Evolutionary conservation across 2,113 vertebrate genomes (phyloP).

Genomic region (Otus sunia): DNA sequence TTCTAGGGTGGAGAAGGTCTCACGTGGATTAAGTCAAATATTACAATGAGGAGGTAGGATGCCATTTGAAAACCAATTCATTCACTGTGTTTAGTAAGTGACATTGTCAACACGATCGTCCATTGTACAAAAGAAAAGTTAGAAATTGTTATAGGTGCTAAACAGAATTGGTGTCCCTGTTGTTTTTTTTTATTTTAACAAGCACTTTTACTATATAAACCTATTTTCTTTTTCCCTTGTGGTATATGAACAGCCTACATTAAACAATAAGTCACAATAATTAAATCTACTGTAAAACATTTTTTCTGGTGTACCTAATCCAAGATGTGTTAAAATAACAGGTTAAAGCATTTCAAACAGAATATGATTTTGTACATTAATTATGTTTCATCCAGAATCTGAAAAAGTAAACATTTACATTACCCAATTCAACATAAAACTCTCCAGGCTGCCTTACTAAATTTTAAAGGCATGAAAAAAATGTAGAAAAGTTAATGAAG

Average conservation of each 20-base stretch:
- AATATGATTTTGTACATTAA: background rate
- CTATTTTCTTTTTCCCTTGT: background rate
- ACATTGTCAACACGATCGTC: background rate
- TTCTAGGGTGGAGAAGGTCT: background rate
- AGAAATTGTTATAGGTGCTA: background rate
- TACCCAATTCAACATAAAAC: background rate
- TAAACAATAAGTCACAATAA: background rate
- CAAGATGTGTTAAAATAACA: background rate
- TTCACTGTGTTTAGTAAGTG: background rate
- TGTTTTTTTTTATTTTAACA: background rate
- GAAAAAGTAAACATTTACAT: background rate
- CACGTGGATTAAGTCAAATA: accelerated
- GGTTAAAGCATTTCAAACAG: background rate
- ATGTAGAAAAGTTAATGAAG: background rate
- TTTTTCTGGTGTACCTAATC: background rate
- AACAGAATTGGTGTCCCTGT: background rate
- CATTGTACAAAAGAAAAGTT: background rate
- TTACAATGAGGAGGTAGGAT: background rate
- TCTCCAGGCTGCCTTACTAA: background rate
- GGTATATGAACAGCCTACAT: background rate
- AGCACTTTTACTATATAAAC: background rate
- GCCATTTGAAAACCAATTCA: background rate
- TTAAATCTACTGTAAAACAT: background rate
- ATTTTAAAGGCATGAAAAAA: background rate
- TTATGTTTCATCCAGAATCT: background rate